Base-by-base conservation (phyloP, 2,113 vertebrate species). In the Xiphias gladius region DNA sequence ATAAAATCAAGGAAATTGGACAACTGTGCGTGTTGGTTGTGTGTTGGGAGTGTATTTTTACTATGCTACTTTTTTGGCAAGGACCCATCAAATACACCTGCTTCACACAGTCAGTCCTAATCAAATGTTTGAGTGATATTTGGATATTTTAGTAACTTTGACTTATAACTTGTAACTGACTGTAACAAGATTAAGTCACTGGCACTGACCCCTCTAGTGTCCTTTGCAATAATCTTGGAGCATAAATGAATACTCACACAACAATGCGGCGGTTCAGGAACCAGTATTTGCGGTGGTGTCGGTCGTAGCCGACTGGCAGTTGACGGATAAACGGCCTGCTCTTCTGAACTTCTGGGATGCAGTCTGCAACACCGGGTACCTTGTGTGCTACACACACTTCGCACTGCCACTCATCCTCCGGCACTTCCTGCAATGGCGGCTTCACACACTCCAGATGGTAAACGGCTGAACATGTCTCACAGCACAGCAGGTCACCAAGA, bases 361-460 rank as follows among this genome's bases (percentile, higher is more conserved):
- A 99, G 95, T 99, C 98, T 22, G 95, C 97, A 65, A 99, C 98
- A 0, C 98, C 98, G 4, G 97, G 96, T 82, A 99, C 97, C 94
- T 98, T 97, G 83, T 99, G 98, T 13, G 98, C 98, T 73, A 98
- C 98, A 24, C 98, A 99, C 71, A 99, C 96, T 92, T 99, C 98
- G 9, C 98, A 99, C 95, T 99, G 98, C 98, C 98, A 99, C 82
- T 99, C 98, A 0, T 99, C 98, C 94, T 99, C 98, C 0, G 98
- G 98, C 17, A 99, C 98, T 92, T 99, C 98, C 92, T 98, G 96
- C 70, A 99, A 93, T 22, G 98, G 98, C 0, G 98, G 98, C 67
- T 99, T 99, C 89, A 99, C 98, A 0, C 98, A 99, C 92, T 99
- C 98, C 90, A 99, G 93, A 81, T 99, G 98, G 95, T 99, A 99